phyloP scores from a whole-genome alignment of 2,113 vertebrate species.

The Chrysemys picta region DNA sequence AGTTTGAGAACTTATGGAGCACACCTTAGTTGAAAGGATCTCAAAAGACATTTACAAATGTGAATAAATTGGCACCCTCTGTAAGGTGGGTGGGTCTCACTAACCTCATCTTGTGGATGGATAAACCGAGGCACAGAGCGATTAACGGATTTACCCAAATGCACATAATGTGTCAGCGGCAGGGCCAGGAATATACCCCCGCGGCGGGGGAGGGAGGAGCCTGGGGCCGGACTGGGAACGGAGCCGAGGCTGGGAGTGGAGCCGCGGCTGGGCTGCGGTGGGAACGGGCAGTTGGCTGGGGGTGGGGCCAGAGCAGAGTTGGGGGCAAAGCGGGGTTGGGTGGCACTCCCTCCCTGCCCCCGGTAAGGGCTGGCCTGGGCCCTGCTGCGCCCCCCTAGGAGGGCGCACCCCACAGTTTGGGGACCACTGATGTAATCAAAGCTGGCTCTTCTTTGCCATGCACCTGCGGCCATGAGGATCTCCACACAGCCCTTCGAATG shows the following conservation, averaged over 20 bases:
- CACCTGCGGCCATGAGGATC: not conserved
- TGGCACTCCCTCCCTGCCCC: too few relatives aligned
- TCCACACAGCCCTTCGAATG: not conserved
- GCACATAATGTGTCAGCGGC: not conserved
- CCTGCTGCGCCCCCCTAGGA: too few relatives aligned
- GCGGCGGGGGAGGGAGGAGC: not conserved
- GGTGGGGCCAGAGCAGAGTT: too few relatives aligned
- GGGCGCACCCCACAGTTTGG: not conserved
- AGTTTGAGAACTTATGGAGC: not conserved
- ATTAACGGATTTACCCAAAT: not conserved
- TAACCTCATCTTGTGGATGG: slow-evolving; percentile 15
- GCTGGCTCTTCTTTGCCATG: not conserved
- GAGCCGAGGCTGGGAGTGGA: not conserved
- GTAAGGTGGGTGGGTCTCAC: slow-evolving; percentile 16
- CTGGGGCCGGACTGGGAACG: fast-evolving
- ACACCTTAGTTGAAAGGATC: not conserved
- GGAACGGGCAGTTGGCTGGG: too few relatives aligned
- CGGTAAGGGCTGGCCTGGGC: too few relatives aligned
- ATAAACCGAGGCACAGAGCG: not conserved
- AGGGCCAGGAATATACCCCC: not conserved
- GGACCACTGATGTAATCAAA: not conserved
- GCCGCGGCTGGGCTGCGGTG: too few relatives aligned
- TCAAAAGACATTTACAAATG: not conserved
- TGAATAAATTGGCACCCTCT: not conserved
- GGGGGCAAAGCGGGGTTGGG: too few relatives aligned